phyloP scores from a whole-genome alignment of 2,888 invertebrate species.

The Oxytorus armatus region DNA sequence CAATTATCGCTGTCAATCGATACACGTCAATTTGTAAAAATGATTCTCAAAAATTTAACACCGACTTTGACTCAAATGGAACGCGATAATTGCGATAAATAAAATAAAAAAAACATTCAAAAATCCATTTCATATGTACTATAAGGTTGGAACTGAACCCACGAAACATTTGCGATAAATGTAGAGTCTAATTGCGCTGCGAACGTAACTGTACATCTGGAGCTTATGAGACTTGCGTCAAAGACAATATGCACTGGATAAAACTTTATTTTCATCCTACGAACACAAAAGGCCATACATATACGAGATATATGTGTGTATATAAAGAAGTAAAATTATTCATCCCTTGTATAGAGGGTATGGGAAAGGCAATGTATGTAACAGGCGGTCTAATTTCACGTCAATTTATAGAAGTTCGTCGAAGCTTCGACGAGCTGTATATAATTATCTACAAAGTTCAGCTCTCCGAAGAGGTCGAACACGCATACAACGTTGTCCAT shows the following conservation, averaged over 20 bases:
- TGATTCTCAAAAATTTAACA: too few species aligned
- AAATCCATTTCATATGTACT: conserved; percentile 2
- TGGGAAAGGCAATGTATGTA: conserved; percentile 62
- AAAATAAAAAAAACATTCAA: background rate
- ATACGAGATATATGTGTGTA: background rate
- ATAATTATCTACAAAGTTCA: conserved; percentile 62
- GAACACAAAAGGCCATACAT: background rate
- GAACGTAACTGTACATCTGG: conserved; percentile 23
- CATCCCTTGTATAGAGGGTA: conserved; percentile 34
- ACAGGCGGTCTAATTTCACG: conserved; percentile 60
- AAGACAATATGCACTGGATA: too few species aligned
- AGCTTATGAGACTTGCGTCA: conserved; percentile 6
- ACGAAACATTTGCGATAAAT: conserved; percentile 23
- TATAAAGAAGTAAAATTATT: conserved; percentile 33
- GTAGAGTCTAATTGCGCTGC: conserved; percentile 37
- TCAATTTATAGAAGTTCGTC: conserved; percentile 55
- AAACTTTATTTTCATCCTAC: too few species aligned
- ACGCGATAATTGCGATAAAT: too few species aligned
- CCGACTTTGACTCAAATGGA: too few species aligned
- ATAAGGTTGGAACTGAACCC: background rate
- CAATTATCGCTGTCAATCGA: too few species aligned
- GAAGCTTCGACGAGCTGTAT: conserved; percentile 50
- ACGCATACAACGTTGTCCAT: too few species aligned
- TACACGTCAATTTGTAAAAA: too few species aligned
- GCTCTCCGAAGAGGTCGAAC: conserved; percentile 33